phyloP scores from a whole-genome alignment of 2,888 invertebrate genomes.

The Nephrotoma guestfalica region DNA sequence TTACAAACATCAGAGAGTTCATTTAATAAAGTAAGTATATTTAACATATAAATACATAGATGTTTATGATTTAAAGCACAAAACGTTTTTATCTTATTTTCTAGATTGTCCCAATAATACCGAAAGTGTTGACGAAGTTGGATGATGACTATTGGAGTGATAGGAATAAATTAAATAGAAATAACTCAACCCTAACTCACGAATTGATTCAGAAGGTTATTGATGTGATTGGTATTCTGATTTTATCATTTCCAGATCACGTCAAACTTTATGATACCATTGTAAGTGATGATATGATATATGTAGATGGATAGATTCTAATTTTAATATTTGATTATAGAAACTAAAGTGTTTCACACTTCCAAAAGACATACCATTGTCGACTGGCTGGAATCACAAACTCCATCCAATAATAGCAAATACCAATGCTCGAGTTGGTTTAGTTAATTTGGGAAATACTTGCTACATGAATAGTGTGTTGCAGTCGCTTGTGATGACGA shows the following conservation, averaged over 20 bases:
- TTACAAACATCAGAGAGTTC: constrained; percentile 37
- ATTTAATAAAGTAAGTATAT: constrained; percentile 18
- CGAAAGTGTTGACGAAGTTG: constrained; percentile 29
- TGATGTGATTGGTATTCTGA: constrained; percentile 38
- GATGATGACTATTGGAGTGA: not conserved
- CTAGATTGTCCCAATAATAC: constrained; percentile 36
- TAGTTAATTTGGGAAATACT: constrained; percentile 73
- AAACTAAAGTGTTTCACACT: constrained; percentile 34
- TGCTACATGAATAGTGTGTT: constrained; percentile 83
- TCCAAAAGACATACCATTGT: constrained; percentile 26
- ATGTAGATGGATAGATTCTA: not conserved
- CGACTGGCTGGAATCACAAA: constrained; percentile 21
- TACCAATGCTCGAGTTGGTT: constrained; percentile 42
- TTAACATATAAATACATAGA: constrained; percentile 47
- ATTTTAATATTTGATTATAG: constrained; percentile 11
- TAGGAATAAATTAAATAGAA: constrained; percentile 37
- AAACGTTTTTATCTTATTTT: constrained; percentile 6
- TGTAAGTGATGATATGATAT: constrained; percentile 27
- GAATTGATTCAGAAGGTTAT: constrained; percentile 44
- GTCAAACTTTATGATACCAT: constrained; percentile 35
- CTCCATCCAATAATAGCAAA: constrained; percentile 9
- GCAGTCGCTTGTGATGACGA: constrained; percentile 70
- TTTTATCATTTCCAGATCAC: constrained; percentile 36
- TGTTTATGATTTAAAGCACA: not conserved
- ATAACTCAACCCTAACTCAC: constrained; percentile 36